Evolutionary conservation across 2,797 vertebrate species (phyloP), one percentile per base, ranked within the genome.

Genomic region (Peromyscus melanophrys): DNA sequence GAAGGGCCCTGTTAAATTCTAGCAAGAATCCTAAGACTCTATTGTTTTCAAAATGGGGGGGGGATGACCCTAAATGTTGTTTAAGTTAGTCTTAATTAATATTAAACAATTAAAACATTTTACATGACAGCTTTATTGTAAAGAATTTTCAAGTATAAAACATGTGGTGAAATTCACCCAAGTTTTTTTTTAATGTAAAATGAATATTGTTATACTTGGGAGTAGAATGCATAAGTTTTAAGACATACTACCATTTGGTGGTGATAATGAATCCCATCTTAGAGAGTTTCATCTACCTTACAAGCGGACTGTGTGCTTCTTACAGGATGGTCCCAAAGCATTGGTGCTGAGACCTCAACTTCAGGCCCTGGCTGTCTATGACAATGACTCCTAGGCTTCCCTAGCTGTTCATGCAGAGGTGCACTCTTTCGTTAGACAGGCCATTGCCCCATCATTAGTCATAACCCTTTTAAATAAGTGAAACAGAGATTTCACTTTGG

Each of bases 391-490:
- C 46, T 12, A 49, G 65, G 27, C 8, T 23, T 11, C 75, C 37
- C 29, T 11, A 8, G 31, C 46, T 57, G 25, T 49, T 85, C 57
- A 90, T 34, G 67, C 40, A 93, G 85, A 71, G 23, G 76, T 0
- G 4, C 1, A 31, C 52, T 73, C 92, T 69, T 71, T 40, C 75
- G 87, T 76, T 81, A 96, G 84, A n/a, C 31, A 27, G 8, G 61
- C 57, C 34, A 69, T 69, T 84, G 8, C 0, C 65, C 65, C 73
- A 83, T 78, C 89, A 94, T 95, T 94, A 85, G 49, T 95, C 65
- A 87, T 13, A 87, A n/a, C 43, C 75, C 63, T 97, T 90, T 97
- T 78, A 78, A 96, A 86, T 93, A 96, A 94, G 81, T 81, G 82
- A 82, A 94, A 86, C 77, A 78, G 92, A 87, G 63, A 95, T 93